A percentile compares a stretch with the other conserved stretches of the same genome.
These are phyloP conservation scores for Ailurus styani DNA, from an alignment of 2,113 vertebrate species.

Conservation along the genomic window DNA sequence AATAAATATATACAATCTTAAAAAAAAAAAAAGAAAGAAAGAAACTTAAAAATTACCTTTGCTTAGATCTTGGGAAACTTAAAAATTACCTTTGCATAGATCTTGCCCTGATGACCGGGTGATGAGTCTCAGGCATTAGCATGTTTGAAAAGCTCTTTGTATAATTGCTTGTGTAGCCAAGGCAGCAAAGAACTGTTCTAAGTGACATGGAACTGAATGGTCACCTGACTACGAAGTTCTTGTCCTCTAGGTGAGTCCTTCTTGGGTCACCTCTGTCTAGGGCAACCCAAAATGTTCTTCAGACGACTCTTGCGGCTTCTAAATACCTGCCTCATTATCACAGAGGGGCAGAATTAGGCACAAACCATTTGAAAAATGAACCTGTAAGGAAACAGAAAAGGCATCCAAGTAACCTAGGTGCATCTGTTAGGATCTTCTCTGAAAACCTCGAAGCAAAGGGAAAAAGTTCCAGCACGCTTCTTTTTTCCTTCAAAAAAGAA, in stretches of 20 bases:
- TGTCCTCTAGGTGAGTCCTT: constrained; percentile 20
- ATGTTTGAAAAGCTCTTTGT: background rate
- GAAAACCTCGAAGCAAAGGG: background rate
- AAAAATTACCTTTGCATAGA: background rate
- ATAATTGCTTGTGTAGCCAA: background rate
- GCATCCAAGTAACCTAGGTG: background rate
- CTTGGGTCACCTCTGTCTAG: background rate
- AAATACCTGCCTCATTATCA: background rate
- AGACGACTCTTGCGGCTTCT: background rate
- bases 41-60: background rate
- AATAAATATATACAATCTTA: too few relatives aligned
- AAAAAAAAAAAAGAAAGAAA: background rate
- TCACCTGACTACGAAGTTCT: background rate
- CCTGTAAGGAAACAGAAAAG: background rate
- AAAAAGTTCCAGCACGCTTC: background rate
- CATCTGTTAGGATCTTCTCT: background rate
- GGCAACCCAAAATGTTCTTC: background rate
- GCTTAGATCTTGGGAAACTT: background rate
- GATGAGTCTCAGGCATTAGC: background rate
- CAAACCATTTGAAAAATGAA: background rate
- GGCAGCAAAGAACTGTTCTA: background rate
- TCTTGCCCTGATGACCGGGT: background rate
- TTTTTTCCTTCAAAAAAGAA: background rate
- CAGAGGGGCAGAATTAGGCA: background rate
- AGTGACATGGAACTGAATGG: background rate